A percentile compares a stretch with the other conserved stretches of the same genome.
phyloP scores from a whole-genome alignment of 2,797 vertebrate genomes.

The Toxotes lorentzi region DNA sequence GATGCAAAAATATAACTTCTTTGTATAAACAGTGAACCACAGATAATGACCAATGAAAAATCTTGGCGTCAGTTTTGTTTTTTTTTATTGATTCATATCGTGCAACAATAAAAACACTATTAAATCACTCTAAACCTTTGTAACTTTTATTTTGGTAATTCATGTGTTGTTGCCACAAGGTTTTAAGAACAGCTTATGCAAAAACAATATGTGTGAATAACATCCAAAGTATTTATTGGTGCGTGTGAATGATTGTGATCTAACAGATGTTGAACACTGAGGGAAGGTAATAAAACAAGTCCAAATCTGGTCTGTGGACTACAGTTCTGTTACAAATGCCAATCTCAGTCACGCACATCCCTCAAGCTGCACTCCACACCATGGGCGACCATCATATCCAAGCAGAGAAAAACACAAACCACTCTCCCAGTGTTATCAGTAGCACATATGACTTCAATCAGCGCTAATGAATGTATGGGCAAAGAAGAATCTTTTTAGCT shows the following conservation, averaged over 20 bases:
- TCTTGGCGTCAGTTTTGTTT: neutral
- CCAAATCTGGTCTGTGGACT: constrained; percentile 71
- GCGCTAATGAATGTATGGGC: constrained; percentile 36
- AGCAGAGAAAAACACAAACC: constrained; percentile 40
- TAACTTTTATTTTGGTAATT: constrained; percentile 8
- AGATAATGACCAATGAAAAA: neutral
- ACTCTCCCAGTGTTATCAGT: constrained; percentile 39
- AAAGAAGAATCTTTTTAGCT: constrained; percentile 14
- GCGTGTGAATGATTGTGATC: constrained; percentile 71
- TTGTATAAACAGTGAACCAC: neutral
- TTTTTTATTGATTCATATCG: constrained; percentile 4
- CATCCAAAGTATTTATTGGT: constrained; percentile 63
- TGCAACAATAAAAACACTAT: neutral
- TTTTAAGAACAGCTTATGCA: constrained; percentile 16
- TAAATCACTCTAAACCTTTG: neutral
- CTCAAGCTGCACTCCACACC: constrained; percentile 38
- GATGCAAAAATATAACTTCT: neutral
- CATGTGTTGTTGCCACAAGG: constrained; percentile 17
- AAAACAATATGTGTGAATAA: constrained; percentile 61
- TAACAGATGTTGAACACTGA: constrained; percentile 75
- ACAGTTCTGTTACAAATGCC: constrained; percentile 61
- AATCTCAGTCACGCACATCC: constrained; percentile 78
- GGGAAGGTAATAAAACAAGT: constrained; percentile 78
- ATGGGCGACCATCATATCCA: constrained; percentile 36
- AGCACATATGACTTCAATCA: constrained; percentile 56